Conservation (phyloP, 2,888 invertebrate genomes). For the Campaea margaritaria region DNA sequence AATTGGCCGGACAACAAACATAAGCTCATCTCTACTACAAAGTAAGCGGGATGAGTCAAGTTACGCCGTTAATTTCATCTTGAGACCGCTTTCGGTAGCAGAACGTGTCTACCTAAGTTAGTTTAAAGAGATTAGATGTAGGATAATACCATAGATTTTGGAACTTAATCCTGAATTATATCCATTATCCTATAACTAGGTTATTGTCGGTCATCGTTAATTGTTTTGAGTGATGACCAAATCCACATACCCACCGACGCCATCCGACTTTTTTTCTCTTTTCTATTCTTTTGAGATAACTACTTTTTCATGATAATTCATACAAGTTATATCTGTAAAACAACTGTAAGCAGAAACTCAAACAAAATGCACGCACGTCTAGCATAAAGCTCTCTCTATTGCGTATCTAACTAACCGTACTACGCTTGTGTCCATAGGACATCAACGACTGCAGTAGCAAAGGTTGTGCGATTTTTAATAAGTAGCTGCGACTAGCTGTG, state of each 20-base stretch:
- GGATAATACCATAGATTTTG: slow-evolving; percentile 6
- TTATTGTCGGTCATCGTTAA: background rate
- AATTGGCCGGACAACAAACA: background rate
- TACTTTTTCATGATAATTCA: too few relatives aligned
- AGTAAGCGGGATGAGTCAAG: slow-evolving; percentile 14
- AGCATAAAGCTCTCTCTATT: slow-evolving; percentile 20
- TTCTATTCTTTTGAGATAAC: too few relatives aligned
- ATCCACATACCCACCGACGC: too few relatives aligned
- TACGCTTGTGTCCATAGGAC: background rate
- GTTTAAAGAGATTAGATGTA: slow-evolving; percentile 16
- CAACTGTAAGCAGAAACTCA: slow-evolving; percentile 14
- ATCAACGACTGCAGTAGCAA: background rate
- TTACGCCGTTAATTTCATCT: slow-evolving; percentile 16
- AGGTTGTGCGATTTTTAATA: background rate
- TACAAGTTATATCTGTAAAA: background rate
- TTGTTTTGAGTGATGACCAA: too few relatives aligned
- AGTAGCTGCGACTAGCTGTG: too few relatives aligned
- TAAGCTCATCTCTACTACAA: slow-evolving; percentile 7
- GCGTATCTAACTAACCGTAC: slow-evolving; percentile 29
- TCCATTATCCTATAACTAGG: background rate
- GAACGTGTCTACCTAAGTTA: slow-evolving; percentile 21
- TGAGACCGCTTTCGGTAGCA: slow-evolving; percentile 2
- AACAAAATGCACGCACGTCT: slow-evolving; percentile 25
- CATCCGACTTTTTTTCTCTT: too few relatives aligned
- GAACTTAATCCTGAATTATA: background rate